Conservation (phyloP, 2,797 vertebrate species). For the Rhynchonycteris naso region DNA sequence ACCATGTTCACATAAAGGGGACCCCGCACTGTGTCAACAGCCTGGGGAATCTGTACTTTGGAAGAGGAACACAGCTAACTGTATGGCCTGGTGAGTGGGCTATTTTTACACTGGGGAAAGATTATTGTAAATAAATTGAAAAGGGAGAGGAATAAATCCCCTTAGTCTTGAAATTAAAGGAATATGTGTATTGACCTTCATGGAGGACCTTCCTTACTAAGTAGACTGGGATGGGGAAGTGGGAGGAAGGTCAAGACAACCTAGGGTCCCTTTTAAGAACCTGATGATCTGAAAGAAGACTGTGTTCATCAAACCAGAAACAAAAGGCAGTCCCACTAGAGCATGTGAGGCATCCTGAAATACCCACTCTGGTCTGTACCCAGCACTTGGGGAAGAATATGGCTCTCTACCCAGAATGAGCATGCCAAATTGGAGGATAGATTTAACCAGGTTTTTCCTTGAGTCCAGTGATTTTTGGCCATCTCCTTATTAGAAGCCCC, state of each 20-base stretch:
- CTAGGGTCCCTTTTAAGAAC: background rate
- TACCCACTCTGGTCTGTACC: background rate
- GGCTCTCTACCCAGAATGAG: background rate
- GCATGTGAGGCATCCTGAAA: background rate
- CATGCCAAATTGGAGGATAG: background rate
- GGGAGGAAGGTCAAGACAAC: background rate
- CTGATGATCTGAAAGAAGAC: background rate
- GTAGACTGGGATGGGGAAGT: background rate
- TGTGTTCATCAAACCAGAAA: background rate
- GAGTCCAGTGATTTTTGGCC: background rate
- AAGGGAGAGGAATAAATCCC: background rate
- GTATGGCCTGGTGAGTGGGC: constrained; percentile 74
- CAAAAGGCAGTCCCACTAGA: background rate
- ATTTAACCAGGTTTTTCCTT: background rate
- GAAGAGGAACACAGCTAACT: constrained; percentile 74
- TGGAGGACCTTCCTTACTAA: background rate
- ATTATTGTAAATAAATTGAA: background rate
- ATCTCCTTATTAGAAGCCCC: background rate
- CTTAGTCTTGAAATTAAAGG: constrained; percentile 29
- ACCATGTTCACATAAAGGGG: constrained; percentile 64
- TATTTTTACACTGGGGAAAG: constrained; percentile 39
- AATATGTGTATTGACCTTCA: background rate
- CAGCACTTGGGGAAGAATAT: background rate
- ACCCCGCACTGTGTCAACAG: constrained; percentile 58
- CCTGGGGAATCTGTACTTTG: constrained; percentile 62